These are phyloP conservation scores for Drosophila pandora DNA, from an alignment of 1,140 invertebrate species.

Conservation along the genomic window DNA sequence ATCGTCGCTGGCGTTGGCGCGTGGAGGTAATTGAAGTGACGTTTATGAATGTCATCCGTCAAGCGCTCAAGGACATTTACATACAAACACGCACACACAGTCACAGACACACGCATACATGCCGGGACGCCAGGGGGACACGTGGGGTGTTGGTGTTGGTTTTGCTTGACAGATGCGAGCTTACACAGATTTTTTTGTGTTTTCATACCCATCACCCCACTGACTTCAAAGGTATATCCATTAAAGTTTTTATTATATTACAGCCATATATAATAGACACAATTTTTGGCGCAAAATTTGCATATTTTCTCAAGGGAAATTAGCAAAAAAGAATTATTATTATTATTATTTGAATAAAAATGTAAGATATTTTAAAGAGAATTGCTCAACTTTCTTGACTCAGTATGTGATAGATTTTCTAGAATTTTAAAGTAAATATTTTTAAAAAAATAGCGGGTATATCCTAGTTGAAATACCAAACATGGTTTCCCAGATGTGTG, in stretches of 20 bases:
- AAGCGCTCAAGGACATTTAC: slow-evolving; percentile 84
- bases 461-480: not conserved
- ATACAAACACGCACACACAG: slow-evolving; percentile 59
- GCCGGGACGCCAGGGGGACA: slow-evolving; percentile 15
- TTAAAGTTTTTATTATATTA: not conserved
- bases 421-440: not conserved
- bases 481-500: slow-evolving; percentile 7
- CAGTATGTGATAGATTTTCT: too few relatives aligned
- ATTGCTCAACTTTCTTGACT: too few relatives aligned
- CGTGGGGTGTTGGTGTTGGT: slow-evolving; percentile 64
- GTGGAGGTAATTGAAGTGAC: slow-evolving; percentile 81
- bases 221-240: not conserved
- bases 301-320: not conserved
- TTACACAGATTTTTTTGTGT: slow-evolving; percentile 72
- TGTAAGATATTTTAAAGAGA: not conserved
- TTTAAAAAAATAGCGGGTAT: slow-evolving; percentile 1
- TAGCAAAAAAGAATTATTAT: not conserved
- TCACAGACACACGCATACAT: slow-evolving; percentile 18
- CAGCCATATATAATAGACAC: not conserved
- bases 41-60: slow-evolving; percentile 82
- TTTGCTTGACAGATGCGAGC: slow-evolving; percentile 75
- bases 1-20: slow-evolving; percentile 64
- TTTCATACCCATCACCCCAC: slow-evolving; percentile 31
- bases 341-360: not conserved
- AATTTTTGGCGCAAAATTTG: not conserved